phyloP scores from a whole-genome alignment of 2,113 vertebrate species.

The Pelusios castaneus region DNA sequence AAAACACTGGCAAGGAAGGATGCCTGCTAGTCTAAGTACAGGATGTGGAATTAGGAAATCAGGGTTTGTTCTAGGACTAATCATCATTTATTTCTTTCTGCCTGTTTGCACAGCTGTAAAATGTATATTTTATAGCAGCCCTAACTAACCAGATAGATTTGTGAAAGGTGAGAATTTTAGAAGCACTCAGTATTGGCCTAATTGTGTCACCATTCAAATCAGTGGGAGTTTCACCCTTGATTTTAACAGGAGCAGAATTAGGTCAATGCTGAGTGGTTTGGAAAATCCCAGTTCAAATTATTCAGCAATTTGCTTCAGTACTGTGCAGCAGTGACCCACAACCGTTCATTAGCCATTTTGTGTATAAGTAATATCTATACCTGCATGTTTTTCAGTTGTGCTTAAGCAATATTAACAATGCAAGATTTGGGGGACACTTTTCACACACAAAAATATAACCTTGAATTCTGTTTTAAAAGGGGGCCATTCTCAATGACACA shows the following conservation, averaged over 20 bases:
- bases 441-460: too few species aligned
- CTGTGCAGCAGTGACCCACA: neutral
- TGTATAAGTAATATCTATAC: accelerated
- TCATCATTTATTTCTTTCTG: neutral
- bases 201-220: neutral
- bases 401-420: neutral
- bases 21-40: neutral
- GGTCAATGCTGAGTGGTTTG: accelerated
- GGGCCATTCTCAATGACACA: neutral
- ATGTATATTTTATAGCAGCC: accelerated
- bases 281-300: neutral
- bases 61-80: neutral
- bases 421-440: neutral
- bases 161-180: neutral
- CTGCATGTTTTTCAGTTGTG: neutral
- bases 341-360: neutral
- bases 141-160: accelerated
- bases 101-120: neutral
- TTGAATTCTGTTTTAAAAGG: neutral
- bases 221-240: neutral
- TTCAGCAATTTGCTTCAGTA: neutral
- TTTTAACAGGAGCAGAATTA: neutral
- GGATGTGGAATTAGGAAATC: neutral
- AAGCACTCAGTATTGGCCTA: neutral
- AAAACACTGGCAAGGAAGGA: neutral